Percentiles rank a stretch among this genome's conserved stretches.
Conservation (phyloP, 2,888 invertebrate genomes). For the Philaethria dido region DNA sequence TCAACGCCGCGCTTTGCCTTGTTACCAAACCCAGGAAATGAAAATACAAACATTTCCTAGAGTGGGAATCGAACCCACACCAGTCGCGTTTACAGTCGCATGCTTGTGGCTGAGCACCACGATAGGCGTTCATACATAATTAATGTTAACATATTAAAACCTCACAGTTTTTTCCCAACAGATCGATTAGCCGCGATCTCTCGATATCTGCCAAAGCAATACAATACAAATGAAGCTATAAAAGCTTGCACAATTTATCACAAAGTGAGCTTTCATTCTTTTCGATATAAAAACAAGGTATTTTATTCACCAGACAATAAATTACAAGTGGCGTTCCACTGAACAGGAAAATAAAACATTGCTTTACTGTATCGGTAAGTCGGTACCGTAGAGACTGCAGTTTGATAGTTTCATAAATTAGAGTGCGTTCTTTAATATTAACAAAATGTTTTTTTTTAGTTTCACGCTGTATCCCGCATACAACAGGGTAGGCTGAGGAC, state of each 20-base stretch:
- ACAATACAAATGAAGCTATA: conserved; percentile 33
- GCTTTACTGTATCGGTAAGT: conserved; percentile 47
- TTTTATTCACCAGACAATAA: conserved; percentile 54
- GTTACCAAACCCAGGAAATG: too few species aligned
- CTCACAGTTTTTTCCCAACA: conserved; percentile 3
- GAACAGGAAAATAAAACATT: conserved; percentile 74
- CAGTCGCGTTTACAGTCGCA: too few species aligned
- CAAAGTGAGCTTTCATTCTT: conserved; percentile 35
- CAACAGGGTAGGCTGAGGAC: too few species aligned
- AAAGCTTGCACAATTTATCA: conserved; percentile 35
- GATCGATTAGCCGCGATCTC: conserved; percentile 1
- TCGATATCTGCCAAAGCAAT: neutral
- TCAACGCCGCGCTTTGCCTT: too few species aligned
- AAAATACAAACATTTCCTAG: too few species aligned
- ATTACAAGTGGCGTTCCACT: conserved; percentile 67
- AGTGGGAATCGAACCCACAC: too few species aligned
- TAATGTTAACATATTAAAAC: conserved; percentile 15
- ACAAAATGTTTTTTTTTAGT: neutral
- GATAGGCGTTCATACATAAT: too few species aligned
- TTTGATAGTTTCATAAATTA: conserved; percentile 25
- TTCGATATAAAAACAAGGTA: conserved; percentile 40
- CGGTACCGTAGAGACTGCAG: conserved; percentile 31
- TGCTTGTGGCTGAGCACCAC: too few species aligned
- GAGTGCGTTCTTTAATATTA: conserved; percentile 8
- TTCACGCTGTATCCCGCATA: too few species aligned